Evolutionary conservation across 2,888 invertebrate species (phyloP).

Genomic region (Protodeltote pygarga): DNA sequence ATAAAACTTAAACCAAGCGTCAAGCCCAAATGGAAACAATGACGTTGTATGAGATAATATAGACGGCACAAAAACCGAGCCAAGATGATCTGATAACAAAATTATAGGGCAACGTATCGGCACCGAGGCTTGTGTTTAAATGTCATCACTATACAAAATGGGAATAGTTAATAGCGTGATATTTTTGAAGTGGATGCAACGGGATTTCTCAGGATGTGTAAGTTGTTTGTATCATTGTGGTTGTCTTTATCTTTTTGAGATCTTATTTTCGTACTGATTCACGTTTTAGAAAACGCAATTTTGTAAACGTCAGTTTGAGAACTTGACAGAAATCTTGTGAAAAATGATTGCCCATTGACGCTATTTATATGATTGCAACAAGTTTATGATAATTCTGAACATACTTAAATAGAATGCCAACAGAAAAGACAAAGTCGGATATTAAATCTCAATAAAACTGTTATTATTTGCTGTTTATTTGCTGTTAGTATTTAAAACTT

Average conservation of each 20-base stretch:
- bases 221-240: neutral
- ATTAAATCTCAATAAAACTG: too few species aligned
- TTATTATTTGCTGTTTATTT: too few species aligned
- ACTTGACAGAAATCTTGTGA: too few species aligned
- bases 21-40: conserved; percentile 62
- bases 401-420: too few species aligned
- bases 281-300: too few species aligned
- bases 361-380: too few species aligned
- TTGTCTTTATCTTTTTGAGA: neutral
- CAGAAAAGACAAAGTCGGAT: too few species aligned
- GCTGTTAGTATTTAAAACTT: too few species aligned
- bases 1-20: conserved; percentile 25
- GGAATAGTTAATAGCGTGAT: conserved; percentile 38
- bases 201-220: conserved; percentile 9
- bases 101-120: conserved; percentile 61
- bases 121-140: conserved; percentile 42
- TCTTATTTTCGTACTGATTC: too few species aligned
- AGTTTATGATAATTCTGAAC: too few species aligned
- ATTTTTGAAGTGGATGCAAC: conserved; percentile 31
- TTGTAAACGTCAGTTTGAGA: too few species aligned
- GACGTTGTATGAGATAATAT: conserved; percentile 62
- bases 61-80: conserved; percentile 65
- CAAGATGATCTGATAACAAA: conserved; percentile 71
- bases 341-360: too few species aligned
- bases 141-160: conserved; percentile 48